These are phyloP conservation scores for Rhodeus uyekii DNA, from an alignment of 2,797 vertebrate species.

Conservation along the genomic window DNA sequence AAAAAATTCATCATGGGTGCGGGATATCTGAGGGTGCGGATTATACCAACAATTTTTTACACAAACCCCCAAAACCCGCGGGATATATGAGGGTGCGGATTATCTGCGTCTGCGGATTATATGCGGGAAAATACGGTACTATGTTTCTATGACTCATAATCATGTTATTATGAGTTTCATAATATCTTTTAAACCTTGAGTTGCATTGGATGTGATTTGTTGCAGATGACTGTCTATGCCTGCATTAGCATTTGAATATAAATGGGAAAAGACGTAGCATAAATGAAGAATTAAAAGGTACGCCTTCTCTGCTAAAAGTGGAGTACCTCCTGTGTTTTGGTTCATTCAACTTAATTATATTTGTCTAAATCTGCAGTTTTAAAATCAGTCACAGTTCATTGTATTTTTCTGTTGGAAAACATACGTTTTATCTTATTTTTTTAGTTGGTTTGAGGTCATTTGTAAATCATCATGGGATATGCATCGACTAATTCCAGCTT, in stretches of 20 bases:
- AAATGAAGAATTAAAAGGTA: background rate
- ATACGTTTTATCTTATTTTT: background rate
- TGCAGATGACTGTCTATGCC: background rate
- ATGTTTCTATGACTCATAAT: conserved; percentile 37
- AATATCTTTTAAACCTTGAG: background rate
- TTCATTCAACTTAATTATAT: background rate
- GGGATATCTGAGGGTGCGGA: too few species aligned
- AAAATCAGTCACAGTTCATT: background rate
- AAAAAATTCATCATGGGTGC: too few species aligned
- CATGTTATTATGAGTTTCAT: background rate
- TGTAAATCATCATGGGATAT: background rate
- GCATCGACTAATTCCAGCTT: background rate
- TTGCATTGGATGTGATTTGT: conserved; percentile 1
- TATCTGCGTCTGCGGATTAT: too few species aligned
- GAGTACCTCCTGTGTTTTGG: background rate
- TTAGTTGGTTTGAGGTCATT: background rate
- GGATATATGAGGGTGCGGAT: too few species aligned
- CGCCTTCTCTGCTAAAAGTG: background rate
- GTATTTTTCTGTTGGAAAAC: background rate
- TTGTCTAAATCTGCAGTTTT: background rate
- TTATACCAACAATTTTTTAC: too few species aligned
- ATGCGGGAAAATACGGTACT: too few species aligned
- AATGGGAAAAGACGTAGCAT: background rate
- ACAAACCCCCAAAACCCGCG: too few species aligned
- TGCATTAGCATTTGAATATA: background rate